Conservation (phyloP, 1,140 invertebrate species). For the Pachypeltis micranthus region DNA sequence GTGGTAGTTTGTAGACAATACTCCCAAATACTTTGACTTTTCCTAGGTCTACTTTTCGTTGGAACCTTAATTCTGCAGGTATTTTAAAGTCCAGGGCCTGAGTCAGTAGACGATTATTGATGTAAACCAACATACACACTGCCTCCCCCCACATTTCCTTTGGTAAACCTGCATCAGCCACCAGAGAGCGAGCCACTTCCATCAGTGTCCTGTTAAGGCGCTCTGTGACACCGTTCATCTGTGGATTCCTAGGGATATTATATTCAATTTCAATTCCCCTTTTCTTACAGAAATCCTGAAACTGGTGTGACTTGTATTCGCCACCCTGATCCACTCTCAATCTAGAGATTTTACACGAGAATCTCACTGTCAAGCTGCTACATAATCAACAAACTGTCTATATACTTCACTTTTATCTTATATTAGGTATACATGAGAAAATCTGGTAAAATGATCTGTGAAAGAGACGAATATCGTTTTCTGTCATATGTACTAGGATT, state of each 20-base stretch:
- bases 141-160: conserved; percentile 36
- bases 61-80: neutral
- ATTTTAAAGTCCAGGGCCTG: neutral
- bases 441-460: neutral
- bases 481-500: too few relatives aligned
- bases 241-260: conserved; percentile 23
- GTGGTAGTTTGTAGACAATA: neutral
- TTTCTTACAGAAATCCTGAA: neutral
- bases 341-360: neutral
- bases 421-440: neutral
- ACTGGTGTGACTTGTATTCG: neutral
- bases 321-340: neutral
- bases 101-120: neutral
- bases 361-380: neutral
- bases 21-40: neutral
- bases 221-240: conserved; percentile 38
- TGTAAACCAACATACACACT: conserved; percentile 18
- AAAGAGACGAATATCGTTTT: too few relatives aligned
- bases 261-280: neutral
- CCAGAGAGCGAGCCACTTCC: conserved; percentile 32
- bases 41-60: neutral
- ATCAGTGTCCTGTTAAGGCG: conserved; percentile 33
- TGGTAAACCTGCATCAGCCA: conserved; percentile 29
- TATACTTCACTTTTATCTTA: neutral
- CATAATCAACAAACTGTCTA: neutral